Percentiles rank a stretch among this genome's conserved stretches.
Evolutionary conservation across 2,888 invertebrate species (phyloP).

Genomic region (Calephelis perditalis): DNA sequence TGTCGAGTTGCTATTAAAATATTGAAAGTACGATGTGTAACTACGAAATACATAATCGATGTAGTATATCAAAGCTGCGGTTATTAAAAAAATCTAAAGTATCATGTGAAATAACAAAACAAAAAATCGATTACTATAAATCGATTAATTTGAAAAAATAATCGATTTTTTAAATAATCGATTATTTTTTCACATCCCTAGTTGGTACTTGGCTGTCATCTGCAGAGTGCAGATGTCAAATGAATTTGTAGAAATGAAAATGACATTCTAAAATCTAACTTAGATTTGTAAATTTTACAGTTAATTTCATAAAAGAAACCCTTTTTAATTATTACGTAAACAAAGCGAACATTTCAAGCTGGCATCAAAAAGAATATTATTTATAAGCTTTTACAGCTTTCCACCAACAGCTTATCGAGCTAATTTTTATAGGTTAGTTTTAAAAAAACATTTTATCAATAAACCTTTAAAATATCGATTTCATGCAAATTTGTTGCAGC

Average conservation of each 20-base stretch:
- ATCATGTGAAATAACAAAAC: too few species aligned
- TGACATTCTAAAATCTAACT: slow-evolving; percentile 21
- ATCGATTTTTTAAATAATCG: too few species aligned
- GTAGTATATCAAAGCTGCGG: too few species aligned
- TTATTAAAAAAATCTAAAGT: too few species aligned
- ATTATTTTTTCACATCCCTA: too few species aligned
- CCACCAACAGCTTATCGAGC: slow-evolving; percentile 45
- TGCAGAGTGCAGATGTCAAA: not conserved
- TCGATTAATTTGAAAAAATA: too few species aligned
- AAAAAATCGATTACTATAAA: too few species aligned
- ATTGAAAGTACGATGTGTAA: too few species aligned
- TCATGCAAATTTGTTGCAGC: not conserved
- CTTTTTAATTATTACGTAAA: slow-evolving; percentile 14
- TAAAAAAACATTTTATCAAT: not conserved
- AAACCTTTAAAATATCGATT: slow-evolving; percentile 1
- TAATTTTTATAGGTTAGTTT: slow-evolving; percentile 56
- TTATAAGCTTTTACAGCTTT: slow-evolving; percentile 56
- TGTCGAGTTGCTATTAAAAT: too few species aligned
- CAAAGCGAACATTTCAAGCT: slow-evolving; percentile 46
- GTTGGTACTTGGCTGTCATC: too few species aligned
- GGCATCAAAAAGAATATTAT: slow-evolving; percentile 60
- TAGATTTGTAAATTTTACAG: slow-evolving; percentile 12
- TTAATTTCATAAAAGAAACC: slow-evolving; percentile 13
- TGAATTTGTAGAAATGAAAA: slow-evolving; percentile 7
- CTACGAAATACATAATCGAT: too few species aligned